These are phyloP conservation scores for Pseudomyrmex dendroicus DNA, from an alignment of 1,140 invertebrate genomes.

Conservation along the genomic window DNA sequence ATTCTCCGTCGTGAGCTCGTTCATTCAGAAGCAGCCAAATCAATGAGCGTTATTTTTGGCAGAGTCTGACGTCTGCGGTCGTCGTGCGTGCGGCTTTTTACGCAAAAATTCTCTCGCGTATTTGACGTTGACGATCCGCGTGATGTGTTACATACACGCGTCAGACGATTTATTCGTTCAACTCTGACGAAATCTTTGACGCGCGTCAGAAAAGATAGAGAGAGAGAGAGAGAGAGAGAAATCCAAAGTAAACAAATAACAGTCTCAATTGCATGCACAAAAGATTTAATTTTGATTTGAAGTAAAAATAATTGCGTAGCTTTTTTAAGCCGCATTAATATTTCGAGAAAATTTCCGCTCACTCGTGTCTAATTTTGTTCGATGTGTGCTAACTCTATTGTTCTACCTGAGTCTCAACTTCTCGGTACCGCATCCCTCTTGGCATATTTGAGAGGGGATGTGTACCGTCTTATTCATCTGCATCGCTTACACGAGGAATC, in stretches of 20 bases:
- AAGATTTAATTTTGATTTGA: constrained; percentile 11
- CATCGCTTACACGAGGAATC: constrained; percentile 21
- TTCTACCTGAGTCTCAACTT: constrained; percentile 23
- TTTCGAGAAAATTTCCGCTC: not conserved
- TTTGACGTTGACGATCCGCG: not conserved
- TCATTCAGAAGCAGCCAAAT: constrained; percentile 75
- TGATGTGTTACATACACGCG: constrained; percentile 15
- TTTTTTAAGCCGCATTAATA: not conserved
- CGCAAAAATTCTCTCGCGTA: constrained; percentile 17
- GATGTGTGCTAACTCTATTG: constrained; percentile 46
- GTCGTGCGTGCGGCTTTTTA: constrained; percentile 24
- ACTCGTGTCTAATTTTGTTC: not conserved
- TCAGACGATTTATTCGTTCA: not conserved
- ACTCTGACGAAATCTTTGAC: constrained; percentile 15
- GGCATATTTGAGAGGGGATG: constrained; percentile 56
- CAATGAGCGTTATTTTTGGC: constrained; percentile 79
- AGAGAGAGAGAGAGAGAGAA: too few species aligned
- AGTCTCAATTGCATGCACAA: not conserved
- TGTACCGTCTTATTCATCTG: constrained; percentile 62
- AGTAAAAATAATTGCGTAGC: not conserved
- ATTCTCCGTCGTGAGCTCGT: constrained; percentile 60
- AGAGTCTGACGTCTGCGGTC: constrained; percentile 49
- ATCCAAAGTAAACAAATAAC: not conserved
- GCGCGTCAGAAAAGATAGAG: too few species aligned
- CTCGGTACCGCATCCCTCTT: constrained; percentile 65